Evolutionary conservation across 2,113 vertebrate genomes (phyloP).

Genomic region (Apeltes quadracus): DNA sequence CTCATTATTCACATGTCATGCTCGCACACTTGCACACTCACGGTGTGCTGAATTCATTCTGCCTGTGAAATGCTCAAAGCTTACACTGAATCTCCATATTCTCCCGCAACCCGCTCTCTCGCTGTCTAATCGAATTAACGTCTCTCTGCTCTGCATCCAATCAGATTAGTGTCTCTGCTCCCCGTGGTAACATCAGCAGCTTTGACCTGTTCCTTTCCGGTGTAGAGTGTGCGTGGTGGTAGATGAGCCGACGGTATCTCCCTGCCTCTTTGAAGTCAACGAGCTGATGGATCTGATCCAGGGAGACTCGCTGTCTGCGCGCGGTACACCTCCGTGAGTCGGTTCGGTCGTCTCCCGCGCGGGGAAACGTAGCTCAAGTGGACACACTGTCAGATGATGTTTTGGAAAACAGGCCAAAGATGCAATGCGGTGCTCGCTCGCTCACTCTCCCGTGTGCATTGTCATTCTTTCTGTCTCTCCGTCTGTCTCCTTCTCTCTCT

Average conservation of each 20-base stretch:
- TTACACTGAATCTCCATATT: constrained; percentile 51
- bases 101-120: constrained; percentile 53
- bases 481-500: constrained; percentile 18
- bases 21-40: constrained; percentile 11
- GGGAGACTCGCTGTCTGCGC: constrained; percentile 55
- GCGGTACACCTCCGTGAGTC: constrained; percentile 59
- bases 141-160: constrained; percentile 54
- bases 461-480: constrained; percentile 38
- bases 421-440: constrained; percentile 36
- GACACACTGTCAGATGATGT: constrained; percentile 73
- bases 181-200: constrained; percentile 56
- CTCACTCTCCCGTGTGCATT: constrained; percentile 44
- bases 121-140: constrained; percentile 62
- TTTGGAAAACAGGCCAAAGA: constrained; percentile 62
- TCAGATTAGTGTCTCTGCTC: constrained; percentile 58
- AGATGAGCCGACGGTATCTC: constrained; percentile 40
- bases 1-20: constrained; percentile 27
- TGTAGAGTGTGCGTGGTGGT: constrained; percentile 38
- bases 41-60: constrained; percentile 36
- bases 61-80: constrained; percentile 44
- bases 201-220: constrained; percentile 59
- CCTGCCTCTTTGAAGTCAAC: constrained; percentile 61
- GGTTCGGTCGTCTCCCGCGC: constrained; percentile 58
- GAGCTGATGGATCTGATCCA: constrained; percentile 69
- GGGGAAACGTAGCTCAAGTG: constrained; percentile 58